Percentiles rank a stretch among this genome's conserved stretches.
Conservation (phyloP, 2,797 vertebrate genomes). For the Myripristis murdjan region DNA sequence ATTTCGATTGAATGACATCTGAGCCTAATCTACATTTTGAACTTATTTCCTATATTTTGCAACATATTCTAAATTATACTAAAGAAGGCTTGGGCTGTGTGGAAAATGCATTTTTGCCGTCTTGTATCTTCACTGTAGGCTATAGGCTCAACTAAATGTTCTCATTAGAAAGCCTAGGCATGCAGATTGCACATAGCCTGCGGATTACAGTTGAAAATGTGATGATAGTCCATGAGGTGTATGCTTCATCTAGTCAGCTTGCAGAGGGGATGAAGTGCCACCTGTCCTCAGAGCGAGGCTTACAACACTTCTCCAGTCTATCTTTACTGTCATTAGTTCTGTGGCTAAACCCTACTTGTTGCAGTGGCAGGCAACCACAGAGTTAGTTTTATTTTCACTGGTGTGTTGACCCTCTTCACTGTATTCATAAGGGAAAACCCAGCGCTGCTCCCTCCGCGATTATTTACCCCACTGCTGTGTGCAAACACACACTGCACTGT, state of each 20-base stretch:
- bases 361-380: background rate
- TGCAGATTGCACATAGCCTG: background rate
- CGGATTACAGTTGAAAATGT: conserved; percentile 46
- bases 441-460: conserved; percentile 78
- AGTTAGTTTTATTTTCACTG: background rate
- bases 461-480: conserved; percentile 84
- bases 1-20: too few species aligned
- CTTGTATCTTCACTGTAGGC: too few species aligned
- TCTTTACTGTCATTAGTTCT: too few species aligned
- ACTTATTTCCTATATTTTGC: too few species aligned
- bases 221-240: conserved; percentile 25
- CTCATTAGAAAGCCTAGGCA: conserved; percentile 30
- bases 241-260: conserved; percentile 35
- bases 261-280: too few species aligned
- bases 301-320: too few species aligned
- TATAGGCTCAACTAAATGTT: too few species aligned
- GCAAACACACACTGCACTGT: conserved; percentile 79
- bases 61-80: too few species aligned
- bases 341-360: too few species aligned
- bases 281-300: background rate
- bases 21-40: too few species aligned
- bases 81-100: too few species aligned
- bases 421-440: conserved; percentile 23
- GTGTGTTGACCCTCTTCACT: background rate
- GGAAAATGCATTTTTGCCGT: too few species aligned